A percentile compares a stretch with the other conserved stretches of the same genome.
phyloP scores from a whole-genome alignment of 2,113 vertebrate species.

The Ameiurus melas region DNA sequence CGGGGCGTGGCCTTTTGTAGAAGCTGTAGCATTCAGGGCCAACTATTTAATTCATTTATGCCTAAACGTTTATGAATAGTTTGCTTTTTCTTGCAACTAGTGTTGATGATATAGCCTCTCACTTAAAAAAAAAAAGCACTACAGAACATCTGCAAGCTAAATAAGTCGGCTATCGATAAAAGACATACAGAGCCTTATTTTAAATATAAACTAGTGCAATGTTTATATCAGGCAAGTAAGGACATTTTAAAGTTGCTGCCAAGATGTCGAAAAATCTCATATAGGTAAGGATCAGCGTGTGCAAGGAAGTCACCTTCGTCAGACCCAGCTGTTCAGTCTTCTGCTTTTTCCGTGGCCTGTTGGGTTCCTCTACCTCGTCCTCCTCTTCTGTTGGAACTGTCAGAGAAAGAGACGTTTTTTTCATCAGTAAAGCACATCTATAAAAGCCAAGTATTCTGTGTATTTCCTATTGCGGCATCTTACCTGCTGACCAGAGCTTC shows the following conservation, averaged over 20 bases:
- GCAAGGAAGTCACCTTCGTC: slow-evolving; percentile 77
- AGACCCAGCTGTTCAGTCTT: slow-evolving; percentile 93
- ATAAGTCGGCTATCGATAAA: too few relatives aligned
- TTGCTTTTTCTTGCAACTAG: too few relatives aligned
- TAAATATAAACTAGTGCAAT: background rate
- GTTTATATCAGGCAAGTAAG: background rate
- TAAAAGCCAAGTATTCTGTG: too few relatives aligned
- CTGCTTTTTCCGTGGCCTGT: slow-evolving; percentile 93
- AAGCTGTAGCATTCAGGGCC: background rate
- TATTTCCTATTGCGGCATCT: background rate
- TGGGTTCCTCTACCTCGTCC: slow-evolving; percentile 84
- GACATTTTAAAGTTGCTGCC: background rate
- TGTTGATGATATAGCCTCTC: too few relatives aligned
- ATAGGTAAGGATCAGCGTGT: background rate
- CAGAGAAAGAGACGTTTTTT: background rate
- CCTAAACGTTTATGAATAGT: background rate
- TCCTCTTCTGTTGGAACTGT: slow-evolving; percentile 91
- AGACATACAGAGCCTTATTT: too few relatives aligned
- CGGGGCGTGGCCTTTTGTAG: background rate
- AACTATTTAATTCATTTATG: background rate
- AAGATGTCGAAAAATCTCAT: background rate
- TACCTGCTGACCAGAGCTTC: slow-evolving; percentile 98
- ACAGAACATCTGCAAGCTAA: too few relatives aligned
- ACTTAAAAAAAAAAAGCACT: too few relatives aligned
- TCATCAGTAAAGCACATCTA: background rate